Evolutionary conservation across 2,888 invertebrate species (phyloP).

Genomic region (Hydroisotoma schaefferi): DNA sequence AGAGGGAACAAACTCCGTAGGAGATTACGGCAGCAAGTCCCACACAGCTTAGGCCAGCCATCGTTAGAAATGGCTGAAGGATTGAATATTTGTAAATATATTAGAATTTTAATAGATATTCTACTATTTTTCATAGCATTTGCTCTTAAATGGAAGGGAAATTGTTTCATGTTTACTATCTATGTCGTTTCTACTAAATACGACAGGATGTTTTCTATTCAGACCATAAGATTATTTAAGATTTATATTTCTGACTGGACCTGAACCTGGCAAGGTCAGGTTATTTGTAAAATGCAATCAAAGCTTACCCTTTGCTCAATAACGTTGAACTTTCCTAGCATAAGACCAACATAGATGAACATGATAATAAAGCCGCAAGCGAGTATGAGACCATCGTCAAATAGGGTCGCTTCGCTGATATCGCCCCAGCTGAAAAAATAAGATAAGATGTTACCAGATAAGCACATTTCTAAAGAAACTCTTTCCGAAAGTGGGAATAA

Average conservation of each 20-base stretch:
- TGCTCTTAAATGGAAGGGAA: too few species aligned
- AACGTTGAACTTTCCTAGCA: constrained; percentile 70
- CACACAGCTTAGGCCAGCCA: constrained; percentile 66
- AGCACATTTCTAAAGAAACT: too few species aligned
- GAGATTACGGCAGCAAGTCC: constrained; percentile 69
- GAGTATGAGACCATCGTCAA: constrained; percentile 68
- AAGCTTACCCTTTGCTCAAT: constrained; percentile 64
- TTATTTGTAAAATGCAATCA: not conserved
- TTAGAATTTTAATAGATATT: not conserved
- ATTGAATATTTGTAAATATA: constrained; percentile 23
- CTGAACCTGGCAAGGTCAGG: not conserved
- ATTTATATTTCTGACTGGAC: not conserved
- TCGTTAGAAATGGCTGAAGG: constrained; percentile 62
- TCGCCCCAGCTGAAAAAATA: constrained; percentile 63
- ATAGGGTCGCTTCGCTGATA: constrained; percentile 65
- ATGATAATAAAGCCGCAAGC: constrained; percentile 65
- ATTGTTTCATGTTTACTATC: not conserved
- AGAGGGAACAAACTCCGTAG: constrained; percentile 66
- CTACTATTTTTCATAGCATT: too few species aligned
- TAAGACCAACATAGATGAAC: constrained; percentile 68
- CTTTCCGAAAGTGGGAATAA: too few species aligned
- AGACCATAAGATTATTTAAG: constrained; percentile 6
- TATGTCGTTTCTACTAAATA: too few species aligned
- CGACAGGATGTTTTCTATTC: constrained; percentile 1
- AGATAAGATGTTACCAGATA: not conserved